These are phyloP conservation scores for Latheticus oryzae DNA, from an alignment of 2,888 invertebrate species.

Conservation along the genomic window DNA sequence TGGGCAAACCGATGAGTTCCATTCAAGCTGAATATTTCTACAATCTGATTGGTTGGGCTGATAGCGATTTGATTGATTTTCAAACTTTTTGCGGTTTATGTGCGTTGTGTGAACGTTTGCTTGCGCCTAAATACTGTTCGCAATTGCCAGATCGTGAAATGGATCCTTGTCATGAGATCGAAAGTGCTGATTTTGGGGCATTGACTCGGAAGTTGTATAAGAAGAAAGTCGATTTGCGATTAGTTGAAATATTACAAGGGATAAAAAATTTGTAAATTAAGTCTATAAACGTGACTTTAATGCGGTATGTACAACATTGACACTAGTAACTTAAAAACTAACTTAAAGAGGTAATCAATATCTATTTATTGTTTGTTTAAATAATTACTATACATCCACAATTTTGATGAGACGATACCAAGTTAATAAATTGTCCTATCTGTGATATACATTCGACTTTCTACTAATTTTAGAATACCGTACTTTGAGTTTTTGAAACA, in stretches of 20 bases:
- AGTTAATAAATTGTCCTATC: constrained; percentile 33
- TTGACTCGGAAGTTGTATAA: constrained; percentile 70
- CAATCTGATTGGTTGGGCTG: constrained; percentile 69
- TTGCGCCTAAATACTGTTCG: constrained; percentile 67
- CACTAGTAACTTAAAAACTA: constrained; percentile 58
- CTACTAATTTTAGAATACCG: constrained; percentile 37
- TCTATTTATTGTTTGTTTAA: constrained; percentile 45
- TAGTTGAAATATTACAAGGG: constrained; percentile 67
- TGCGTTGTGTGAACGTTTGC: constrained; percentile 79
- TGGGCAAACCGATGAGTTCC: constrained; percentile 72
- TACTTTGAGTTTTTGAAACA: constrained; percentile 32
- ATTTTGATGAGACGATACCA: constrained; percentile 32
- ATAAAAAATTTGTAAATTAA: constrained; percentile 55
- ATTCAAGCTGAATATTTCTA: constrained; percentile 68
- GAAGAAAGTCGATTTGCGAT: constrained; percentile 66
- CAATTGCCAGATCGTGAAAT: constrained; percentile 68
- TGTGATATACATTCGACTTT: constrained; percentile 30
- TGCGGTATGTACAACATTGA: constrained; percentile 64
- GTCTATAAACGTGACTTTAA: constrained; percentile 63
- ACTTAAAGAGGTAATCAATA: constrained; percentile 52
- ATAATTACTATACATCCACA: constrained; percentile 50
- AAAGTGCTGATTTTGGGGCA: constrained; percentile 76
- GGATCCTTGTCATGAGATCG: constrained; percentile 80
- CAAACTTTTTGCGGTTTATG: constrained; percentile 84
- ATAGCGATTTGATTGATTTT: constrained; percentile 71